Evolutionary conservation across 2,888 invertebrate species (phyloP).

Genomic region (Pocota personata): DNA sequence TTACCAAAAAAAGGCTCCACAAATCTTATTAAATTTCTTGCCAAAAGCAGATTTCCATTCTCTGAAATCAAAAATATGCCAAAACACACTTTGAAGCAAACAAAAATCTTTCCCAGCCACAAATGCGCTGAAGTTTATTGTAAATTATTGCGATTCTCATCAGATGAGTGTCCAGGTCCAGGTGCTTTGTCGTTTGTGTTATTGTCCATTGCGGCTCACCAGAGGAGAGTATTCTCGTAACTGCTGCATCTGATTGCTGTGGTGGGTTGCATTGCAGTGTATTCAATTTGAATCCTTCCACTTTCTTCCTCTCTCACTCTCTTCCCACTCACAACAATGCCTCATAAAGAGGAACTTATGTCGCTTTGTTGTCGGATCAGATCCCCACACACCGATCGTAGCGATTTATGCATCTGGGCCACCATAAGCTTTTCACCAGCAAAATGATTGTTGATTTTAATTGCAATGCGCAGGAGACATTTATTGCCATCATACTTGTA

Average conservation of each 20-base stretch:
- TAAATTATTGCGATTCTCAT: conserved; percentile 69
- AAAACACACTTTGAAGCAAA: conserved; percentile 27
- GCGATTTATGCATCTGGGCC: conserved; percentile 51
- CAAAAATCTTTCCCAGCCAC: background rate
- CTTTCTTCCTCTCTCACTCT: background rate
- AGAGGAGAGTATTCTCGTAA: background rate
- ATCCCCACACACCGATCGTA: conserved; percentile 41
- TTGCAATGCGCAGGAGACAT: conserved; percentile 51
- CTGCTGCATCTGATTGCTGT: conserved; percentile 9
- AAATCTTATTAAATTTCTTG: conserved; percentile 48
- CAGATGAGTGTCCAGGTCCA: conserved; percentile 57
- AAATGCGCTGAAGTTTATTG: conserved; percentile 55
- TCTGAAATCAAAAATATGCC: conserved; percentile 39
- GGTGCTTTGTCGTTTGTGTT: conserved; percentile 24
- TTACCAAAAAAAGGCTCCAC: conserved; percentile 42
- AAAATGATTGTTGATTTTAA: conserved; percentile 63
- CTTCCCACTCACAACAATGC: conserved; percentile 62
- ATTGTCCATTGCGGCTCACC: conserved; percentile 14
- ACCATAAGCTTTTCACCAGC: conserved; percentile 37
- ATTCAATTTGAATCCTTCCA: conserved; percentile 33
- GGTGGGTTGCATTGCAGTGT: background rate
- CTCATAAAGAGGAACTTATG: conserved; percentile 70
- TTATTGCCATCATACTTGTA: conserved; percentile 39
- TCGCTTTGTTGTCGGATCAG: conserved; percentile 70
- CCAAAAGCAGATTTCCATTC: conserved; percentile 5